These are phyloP conservation scores for Drosophila takahashii DNA, from an alignment of 1,140 invertebrate genomes.

Conservation along the genomic window DNA sequence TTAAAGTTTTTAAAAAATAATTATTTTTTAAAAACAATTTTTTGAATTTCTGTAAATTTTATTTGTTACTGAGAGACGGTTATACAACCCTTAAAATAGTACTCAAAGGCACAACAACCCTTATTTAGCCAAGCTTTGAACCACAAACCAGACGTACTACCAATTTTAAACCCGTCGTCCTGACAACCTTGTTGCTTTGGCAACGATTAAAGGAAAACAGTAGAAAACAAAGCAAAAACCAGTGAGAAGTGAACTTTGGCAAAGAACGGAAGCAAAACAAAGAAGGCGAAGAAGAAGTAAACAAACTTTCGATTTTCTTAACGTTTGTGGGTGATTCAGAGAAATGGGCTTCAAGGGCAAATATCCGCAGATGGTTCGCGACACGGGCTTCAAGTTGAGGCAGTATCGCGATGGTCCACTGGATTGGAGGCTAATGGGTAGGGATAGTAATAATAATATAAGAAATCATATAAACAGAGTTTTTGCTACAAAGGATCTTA, in stretches of 20 bases:
- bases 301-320: constrained; percentile 52
- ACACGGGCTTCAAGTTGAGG: constrained; percentile 72
- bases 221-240: constrained; percentile 32
- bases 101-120: constrained; percentile 12
- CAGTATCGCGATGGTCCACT: constrained; percentile 72
- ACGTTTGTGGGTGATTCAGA: constrained; percentile 10
- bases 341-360: constrained; percentile 65
- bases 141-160: constrained; percentile 21
- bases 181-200: constrained; percentile 13
- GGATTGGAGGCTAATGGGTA: constrained; percentile 81
- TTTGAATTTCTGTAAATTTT: too few relatives aligned
- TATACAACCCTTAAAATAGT: not conserved
- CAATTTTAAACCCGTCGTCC: constrained; percentile 15
- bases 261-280: constrained; percentile 45
- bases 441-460: not conserved
- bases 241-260: constrained; percentile 22
- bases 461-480: not conserved
- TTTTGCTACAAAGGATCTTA: constrained; percentile 51
- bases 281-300: constrained; percentile 32
- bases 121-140: constrained; percentile 21
- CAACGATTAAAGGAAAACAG: constrained; percentile 40
- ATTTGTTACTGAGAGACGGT: not conserved
- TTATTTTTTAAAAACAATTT: too few relatives aligned
- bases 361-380: constrained; percentile 76
- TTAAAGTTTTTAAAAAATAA: too few relatives aligned